Base-by-base conservation (phyloP, 2,113 vertebrate genomes). In the Emberiza fucata region DNA sequence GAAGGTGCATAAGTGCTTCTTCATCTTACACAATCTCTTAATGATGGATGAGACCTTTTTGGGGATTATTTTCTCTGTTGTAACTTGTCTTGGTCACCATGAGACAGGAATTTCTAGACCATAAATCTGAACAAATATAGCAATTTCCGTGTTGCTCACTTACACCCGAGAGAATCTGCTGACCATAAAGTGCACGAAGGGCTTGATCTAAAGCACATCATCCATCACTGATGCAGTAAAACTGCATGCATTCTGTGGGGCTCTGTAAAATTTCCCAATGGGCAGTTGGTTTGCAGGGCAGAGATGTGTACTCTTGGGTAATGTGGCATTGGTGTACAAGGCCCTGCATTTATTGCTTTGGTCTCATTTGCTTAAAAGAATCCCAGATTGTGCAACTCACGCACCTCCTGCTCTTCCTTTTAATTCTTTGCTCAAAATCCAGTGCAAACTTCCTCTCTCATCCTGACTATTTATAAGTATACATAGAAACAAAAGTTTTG, bases 391-490 rank as follows among this genome's bases (percentile, higher is more conserved):
- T 80, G 77, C 76, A 83, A 94, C 73, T 54, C 82, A 92, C 0
- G 0, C 5, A 71, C 64, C 91, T 93, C 86, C 72, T 63, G 88
- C 82, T 94, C 76, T 94, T 94, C 83, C 86, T 95, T 95, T 88
- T 75, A 84, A 56, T 90, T 78, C 83, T 93, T 56, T 81, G 39
- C 88, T 95, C 60, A 91, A 96, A 88, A 86, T 81, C 83, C 76
- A 86, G 87, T 40, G 80, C 95, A 93, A 93, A 93, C 94, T 96
- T 97, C 96, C 96, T 97, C 76, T 94, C 83, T 75, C 76, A 81
- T 93, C 91, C 65, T 75, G 81, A 79, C 92, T 97, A 93, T 97
- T 97, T 95, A 91, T 96, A 96, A 93, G 64, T 86, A 75, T 56
- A 81, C 80, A 92, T 51, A 94, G 92, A 95, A 95, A 88, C 88